phyloP scores from a whole-genome alignment of 2,113 vertebrate genomes.

The Tragelaphus scriptus region DNA sequence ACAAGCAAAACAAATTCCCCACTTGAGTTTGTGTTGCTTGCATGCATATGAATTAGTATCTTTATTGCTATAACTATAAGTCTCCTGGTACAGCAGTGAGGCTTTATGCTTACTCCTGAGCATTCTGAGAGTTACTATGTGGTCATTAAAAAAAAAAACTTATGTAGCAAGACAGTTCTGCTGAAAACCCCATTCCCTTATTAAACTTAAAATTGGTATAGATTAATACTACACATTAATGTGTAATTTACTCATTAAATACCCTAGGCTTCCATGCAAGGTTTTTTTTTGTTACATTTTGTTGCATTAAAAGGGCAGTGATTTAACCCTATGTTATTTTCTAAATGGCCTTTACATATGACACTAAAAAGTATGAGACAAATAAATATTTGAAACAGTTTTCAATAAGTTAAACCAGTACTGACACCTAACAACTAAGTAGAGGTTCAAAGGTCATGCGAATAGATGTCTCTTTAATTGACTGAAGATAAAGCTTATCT shows the following conservation, averaged over 20 bases:
- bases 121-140: neutral
- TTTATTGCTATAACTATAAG: constrained; percentile 27
- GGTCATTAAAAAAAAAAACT: neutral
- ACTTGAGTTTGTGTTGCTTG: constrained; percentile 29
- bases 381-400: constrained; percentile 52
- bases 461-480: neutral
- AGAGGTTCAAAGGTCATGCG: constrained; percentile 6
- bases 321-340: constrained; percentile 42
- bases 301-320: constrained; percentile 40
- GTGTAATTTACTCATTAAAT: constrained; percentile 40
- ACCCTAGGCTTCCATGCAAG: constrained; percentile 52
- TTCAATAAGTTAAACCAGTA: constrained; percentile 55
- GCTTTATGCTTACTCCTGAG: constrained; percentile 2
- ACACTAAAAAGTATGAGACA: constrained; percentile 41
- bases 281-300: neutral
- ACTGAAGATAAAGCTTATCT: constrained; percentile 29
- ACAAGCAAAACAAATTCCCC: constrained; percentile 56
- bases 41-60: constrained; percentile 31
- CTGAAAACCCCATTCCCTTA: constrained; percentile 12
- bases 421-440: constrained; percentile 16
- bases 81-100: constrained; percentile 3
- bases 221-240: constrained; percentile 32
- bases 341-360: constrained; percentile 24
- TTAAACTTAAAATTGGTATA: constrained; percentile 26
- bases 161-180: neutral